These are phyloP conservation scores for Okamejei kenojei DNA, from an alignment of 2,797 vertebrate species.

Conservation along the genomic window DNA sequence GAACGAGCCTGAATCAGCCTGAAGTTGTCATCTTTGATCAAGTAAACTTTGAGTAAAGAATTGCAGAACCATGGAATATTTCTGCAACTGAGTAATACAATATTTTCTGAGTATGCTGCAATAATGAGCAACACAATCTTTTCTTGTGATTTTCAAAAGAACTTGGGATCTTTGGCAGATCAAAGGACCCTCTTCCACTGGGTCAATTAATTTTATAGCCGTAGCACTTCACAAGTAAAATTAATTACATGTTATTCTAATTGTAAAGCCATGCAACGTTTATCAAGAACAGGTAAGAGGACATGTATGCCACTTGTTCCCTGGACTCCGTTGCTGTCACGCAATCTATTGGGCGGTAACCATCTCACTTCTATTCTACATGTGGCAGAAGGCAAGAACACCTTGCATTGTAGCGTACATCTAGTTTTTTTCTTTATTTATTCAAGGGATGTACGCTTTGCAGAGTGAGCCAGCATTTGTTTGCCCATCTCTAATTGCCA, in stretches of 20 bases:
- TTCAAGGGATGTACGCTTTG: too few relatives aligned
- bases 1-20: neutral
- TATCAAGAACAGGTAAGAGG: neutral
- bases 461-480: too few relatives aligned
- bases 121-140: neutral
- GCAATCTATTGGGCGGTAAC: neutral
- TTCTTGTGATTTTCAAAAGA: neutral
- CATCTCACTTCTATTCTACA: neutral
- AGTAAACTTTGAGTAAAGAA: neutral
- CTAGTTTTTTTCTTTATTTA: too few relatives aligned
- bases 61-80: neutral
- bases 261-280: too few relatives aligned
- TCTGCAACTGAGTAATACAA: neutral
- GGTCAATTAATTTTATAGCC: neutral
- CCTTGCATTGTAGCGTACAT: neutral
- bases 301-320: neutral
- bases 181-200: neutral
- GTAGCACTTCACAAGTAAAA: neutral
- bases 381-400: neutral
- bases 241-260: neutral
- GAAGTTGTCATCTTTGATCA: slow-evolving; percentile 9
- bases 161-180: neutral
- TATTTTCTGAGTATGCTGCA: neutral
- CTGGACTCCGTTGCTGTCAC: neutral
- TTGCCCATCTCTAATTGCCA: too few relatives aligned